phyloP scores from a whole-genome alignment of 2,888 invertebrate species.

The Blastobasis lacticolella region DNA sequence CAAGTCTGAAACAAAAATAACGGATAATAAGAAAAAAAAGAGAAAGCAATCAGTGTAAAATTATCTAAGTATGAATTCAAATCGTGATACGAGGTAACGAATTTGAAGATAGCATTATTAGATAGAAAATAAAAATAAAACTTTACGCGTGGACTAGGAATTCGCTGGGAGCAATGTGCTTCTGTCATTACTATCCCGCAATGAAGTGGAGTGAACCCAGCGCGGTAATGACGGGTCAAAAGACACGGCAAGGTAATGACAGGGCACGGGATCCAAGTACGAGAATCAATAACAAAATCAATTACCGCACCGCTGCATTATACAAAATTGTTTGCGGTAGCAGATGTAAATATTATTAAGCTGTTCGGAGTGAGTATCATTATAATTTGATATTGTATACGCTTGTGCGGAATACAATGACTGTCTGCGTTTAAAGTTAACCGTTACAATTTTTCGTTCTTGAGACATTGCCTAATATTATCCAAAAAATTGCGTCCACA shows the following conservation, averaged over 20 bases:
- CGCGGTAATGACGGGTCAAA: slow-evolving; percentile 48
- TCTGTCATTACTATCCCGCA: no score
- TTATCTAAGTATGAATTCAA: slow-evolving; percentile 19
- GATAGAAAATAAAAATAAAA: not conserved
- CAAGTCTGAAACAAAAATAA: slow-evolving; percentile 47
- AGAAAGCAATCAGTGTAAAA: not conserved
- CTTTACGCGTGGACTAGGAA: not conserved
- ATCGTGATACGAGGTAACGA: slow-evolving; percentile 38
- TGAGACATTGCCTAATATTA: no score
- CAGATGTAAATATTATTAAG: slow-evolving; percentile 3
- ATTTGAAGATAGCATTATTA: not conserved
- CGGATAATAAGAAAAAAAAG: not conserved
- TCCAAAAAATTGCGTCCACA: no score
- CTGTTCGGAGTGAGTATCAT: not conserved
- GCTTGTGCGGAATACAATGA: not conserved
- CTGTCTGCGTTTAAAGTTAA: no score
- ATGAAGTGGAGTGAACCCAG: not conserved
- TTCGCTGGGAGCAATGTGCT: no score
- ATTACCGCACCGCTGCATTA: slow-evolving; percentile 14
- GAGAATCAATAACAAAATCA: slow-evolving; percentile 37
- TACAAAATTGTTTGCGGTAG: slow-evolving; percentile 10
- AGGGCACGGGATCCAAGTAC: slow-evolving; percentile 41
- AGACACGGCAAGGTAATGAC: slow-evolving; percentile 61
- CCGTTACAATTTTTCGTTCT: no score
- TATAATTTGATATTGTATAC: not conserved